Base-by-base conservation (phyloP, 2,113 vertebrate genomes). In the Murina feae region DNA sequence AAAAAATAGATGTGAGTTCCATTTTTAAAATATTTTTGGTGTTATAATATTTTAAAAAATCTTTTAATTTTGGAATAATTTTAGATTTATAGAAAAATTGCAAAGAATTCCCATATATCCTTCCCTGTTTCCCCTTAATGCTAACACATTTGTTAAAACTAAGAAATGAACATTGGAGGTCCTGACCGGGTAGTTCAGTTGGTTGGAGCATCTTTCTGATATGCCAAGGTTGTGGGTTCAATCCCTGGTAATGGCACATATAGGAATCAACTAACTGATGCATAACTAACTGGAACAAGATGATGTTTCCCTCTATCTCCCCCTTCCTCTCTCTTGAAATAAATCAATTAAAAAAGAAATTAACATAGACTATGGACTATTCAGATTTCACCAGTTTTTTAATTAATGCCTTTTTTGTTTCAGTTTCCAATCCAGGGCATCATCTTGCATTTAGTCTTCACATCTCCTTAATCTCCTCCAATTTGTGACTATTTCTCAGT, bases 51-150 rank as follows among this genome's bases (percentile, higher is more conserved):
- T 66, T 63, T 1, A 0, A 32, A 79, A 76, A 90, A 44, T 12
- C 4, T 35, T 60, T 93, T 91, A 89, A 80, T 51, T 89, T 84
- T 86, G 66, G 68, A 86, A 47, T 60, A 82, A 86, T 93, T 93
- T 95, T 44, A 89, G 79, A 82, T 68, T 87, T 87, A 72, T 1
- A 94, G 53, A 83, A 94, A 66, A 93, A 83, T 4, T 89, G 11
- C 32, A 75, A 78, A 75, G 86, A 87, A 39, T 58, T 66, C 65
- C 66, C 32, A 60, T 53, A 75, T 39, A 44, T 32, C 32, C 35
- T 39, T 87, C 78, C n/a, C 30, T 47, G 53, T 58, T 49, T 49
- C 25, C 17, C 35, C 49, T 21, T 84, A 68, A 90, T 25, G 44
- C 12, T 75, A 72, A 76, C 14, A 74, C 53, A 47, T 76, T 74